These are phyloP conservation scores for Leptogaster cylindrica DNA, from an alignment of 2,888 invertebrate genomes.

Conservation along the genomic window DNA sequence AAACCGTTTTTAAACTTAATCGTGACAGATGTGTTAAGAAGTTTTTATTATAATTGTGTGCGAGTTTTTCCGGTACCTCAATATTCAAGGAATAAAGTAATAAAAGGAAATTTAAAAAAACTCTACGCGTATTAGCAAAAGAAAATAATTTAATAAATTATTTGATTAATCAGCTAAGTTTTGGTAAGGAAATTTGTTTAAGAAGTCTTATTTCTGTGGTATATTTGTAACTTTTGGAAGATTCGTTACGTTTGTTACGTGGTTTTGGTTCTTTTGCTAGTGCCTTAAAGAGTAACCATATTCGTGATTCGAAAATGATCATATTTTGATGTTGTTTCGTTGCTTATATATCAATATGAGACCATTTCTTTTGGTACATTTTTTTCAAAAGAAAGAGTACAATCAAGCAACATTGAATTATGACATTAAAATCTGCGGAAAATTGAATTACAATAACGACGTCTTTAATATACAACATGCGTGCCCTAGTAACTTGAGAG, in stretches of 20 bases:
- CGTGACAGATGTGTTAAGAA: too few species aligned
- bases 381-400: too few species aligned
- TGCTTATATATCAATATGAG: slow-evolving; percentile 24
- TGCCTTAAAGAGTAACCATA: slow-evolving; percentile 32
- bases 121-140: slow-evolving; percentile 15
- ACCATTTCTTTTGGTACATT: slow-evolving; percentile 20
- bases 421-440: slow-evolving; percentile 5
- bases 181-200: background rate
- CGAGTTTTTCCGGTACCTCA: too few species aligned
- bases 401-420: too few species aligned
- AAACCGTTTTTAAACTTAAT: too few species aligned
- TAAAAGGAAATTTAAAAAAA: background rate
- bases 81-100: too few species aligned
- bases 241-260: background rate
- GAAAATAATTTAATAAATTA: slow-evolving; percentile 5
- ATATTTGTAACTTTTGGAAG: background rate
- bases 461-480: slow-evolving; percentile 35
- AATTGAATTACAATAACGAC: slow-evolving; percentile 26
- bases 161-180: background rate
- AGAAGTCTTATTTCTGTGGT: background rate
- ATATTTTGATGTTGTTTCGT: slow-evolving; percentile 17
- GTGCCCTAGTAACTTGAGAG: slow-evolving; percentile 36
- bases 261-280: slow-evolving; percentile 8
- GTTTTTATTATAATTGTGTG: too few species aligned
- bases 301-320: background rate